Evolutionary conservation across 2,888 invertebrate species (phyloP), one percentile per base, ranked within the genome.

Genomic region (Leptura quadrifasciata): DNA sequence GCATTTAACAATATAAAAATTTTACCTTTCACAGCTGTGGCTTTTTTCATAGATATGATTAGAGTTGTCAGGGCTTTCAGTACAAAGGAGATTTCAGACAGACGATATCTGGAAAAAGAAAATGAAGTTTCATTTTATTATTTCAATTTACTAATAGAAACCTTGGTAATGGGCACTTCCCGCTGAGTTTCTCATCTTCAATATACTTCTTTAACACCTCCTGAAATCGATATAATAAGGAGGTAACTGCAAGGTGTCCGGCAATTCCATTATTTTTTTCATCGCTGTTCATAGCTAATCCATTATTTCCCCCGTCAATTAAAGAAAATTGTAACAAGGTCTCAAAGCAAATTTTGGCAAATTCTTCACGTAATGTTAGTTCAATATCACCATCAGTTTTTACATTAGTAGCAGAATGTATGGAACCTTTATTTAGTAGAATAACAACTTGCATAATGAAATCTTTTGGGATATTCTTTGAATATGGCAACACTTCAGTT

Each of bases 61-160:
- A 98, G 91, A 0, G 98, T 98, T 39, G 97, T 96, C 72, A 98
- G 94, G 72, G 98, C 98, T 89, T 98, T 97, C 72, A 98, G 89
- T 27, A 98, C 98, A 89, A 98, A 98, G 65, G 97, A 97, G 89
- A 98, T 97, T 91, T 98, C 98, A 2, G 98, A 97, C 79, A 98
- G 91, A 78, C 98, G 93, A 87, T 97, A 97, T 90, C 98, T 97
- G 88, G 77, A 90, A 88, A 65, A 78, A 54, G 69, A 39, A 61
- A 71, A 18, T 2, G 27, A 8, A 31, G 27, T 8, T 4, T 31
- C 5, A 31, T 21, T 57, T 5, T 21, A 57, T 20, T 20, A 64
- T 47, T n/a, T 70, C 55, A 12, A 2, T 60, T 2, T 15, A 60
- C 15, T 15, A 60, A 1, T 60, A 78, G 47, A 86, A 88, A 95